Conservation (phyloP, 1,140 invertebrate species). For the Danaus plexippus region DNA sequence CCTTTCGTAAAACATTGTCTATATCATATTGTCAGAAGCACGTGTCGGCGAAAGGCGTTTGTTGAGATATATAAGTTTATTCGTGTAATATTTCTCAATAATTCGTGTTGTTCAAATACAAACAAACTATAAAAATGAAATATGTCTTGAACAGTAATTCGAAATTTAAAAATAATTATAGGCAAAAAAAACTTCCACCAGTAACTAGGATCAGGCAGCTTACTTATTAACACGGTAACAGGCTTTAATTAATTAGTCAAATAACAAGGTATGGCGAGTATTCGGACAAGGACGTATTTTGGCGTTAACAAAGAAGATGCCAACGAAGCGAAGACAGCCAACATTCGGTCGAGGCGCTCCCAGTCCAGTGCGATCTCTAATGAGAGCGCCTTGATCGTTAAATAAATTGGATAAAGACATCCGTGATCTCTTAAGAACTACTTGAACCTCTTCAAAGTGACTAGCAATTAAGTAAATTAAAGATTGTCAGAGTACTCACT, state of each 20-base stretch:
- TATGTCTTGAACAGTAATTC: not conserved
- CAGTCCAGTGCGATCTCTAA: conserved; percentile 61
- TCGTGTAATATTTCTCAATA: conserved; percentile 50
- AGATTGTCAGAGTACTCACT: conserved; percentile 63
- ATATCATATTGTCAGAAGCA: conserved; percentile 66
- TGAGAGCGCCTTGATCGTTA: conserved; percentile 66
- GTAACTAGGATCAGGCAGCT: too few relatives aligned
- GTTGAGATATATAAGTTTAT: conserved; percentile 57
- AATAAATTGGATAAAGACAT: conserved; percentile 71
- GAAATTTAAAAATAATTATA: too few relatives aligned
- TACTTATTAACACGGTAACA: not conserved
- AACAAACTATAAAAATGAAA: conserved; percentile 3
- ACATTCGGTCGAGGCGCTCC: conserved; percentile 27
- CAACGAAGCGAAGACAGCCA: conserved; percentile 40
- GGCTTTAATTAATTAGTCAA: not conserved
- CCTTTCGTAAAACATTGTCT: conserved; percentile 65
- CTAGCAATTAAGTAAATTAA: conserved; percentile 70
- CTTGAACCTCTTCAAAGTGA: conserved; percentile 63
- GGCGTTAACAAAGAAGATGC: conserved; percentile 46
- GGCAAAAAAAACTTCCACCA: too few relatives aligned
- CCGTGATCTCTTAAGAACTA: conserved; percentile 67
- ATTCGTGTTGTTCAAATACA: conserved; percentile 36
- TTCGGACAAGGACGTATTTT: conserved; percentile 10
- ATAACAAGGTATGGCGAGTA: conserved; percentile 8
- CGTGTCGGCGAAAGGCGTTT: conserved; percentile 61